These are phyloP conservation scores for Boloria selene DNA, from an alignment of 2,888 invertebrate species.

Conservation along the genomic window DNA sequence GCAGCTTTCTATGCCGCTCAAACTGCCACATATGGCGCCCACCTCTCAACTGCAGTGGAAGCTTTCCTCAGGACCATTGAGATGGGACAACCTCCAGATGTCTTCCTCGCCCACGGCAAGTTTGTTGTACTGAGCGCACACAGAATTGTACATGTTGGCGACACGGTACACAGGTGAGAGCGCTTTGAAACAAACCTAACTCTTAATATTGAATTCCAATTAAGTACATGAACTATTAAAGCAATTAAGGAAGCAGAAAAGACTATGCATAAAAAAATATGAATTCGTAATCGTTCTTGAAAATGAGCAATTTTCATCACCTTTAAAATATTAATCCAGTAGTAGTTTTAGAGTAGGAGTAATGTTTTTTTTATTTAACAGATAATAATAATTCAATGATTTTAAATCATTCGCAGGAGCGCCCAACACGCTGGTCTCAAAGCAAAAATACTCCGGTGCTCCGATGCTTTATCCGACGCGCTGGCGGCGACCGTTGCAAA, in stretches of 20 bases:
- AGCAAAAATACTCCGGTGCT: constrained; percentile 87
- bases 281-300: no score
- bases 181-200: background rate
- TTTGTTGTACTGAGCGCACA: constrained; percentile 97
- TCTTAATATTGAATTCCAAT: background rate
- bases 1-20: constrained; percentile 94
- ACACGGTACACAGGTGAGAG: constrained; percentile 88
- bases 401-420: constrained; percentile 79
- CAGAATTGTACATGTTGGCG: constrained; percentile 96
- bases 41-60: constrained; percentile 94
- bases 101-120: constrained; percentile 96
- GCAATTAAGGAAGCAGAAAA: background rate
- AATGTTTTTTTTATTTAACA: background rate
- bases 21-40: constrained; percentile 91
- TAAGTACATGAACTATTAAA: background rate
- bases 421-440: constrained; percentile 88
- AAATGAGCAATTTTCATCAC: no score
- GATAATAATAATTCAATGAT: background rate
- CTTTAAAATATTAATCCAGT: no score
- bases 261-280: no score
- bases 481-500: constrained; percentile 91
- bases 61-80: constrained; percentile 95
- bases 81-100: constrained; percentile 96
- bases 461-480: constrained; percentile 91
- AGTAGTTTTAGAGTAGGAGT: no score